phyloP scores from a whole-genome alignment of 2,113 vertebrate species.

The Chascanopsetta lugubris region DNA sequence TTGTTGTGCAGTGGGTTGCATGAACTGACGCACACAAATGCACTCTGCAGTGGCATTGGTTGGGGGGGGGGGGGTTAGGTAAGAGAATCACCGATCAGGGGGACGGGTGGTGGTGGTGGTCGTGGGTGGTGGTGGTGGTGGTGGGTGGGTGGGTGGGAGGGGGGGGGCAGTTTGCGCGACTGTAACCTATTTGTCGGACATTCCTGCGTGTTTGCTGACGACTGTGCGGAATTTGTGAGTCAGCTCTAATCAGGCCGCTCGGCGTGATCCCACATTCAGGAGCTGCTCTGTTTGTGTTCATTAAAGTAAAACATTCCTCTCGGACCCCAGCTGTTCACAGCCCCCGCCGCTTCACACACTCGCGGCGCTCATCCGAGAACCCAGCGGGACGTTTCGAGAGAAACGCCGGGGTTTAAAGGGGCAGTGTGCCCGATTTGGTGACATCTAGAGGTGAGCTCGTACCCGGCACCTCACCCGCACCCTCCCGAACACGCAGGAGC shows the following conservation, averaged over 20 bases:
- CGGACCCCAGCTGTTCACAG: not conserved
- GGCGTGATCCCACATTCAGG: conserved; percentile 73
- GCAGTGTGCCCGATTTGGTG: too few relatives aligned
- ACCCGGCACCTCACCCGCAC: too few relatives aligned
- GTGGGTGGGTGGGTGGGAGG: conserved; percentile 26
- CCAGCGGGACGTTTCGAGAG: too few relatives aligned
- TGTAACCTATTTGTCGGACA: conserved; percentile 66
- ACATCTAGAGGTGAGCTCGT: too few relatives aligned
- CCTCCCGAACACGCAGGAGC: too few relatives aligned
- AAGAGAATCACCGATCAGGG: conserved; percentile 34
- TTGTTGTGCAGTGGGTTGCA: too few relatives aligned
- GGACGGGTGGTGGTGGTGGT: conserved; percentile 13
- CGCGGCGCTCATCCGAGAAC: too few relatives aligned
- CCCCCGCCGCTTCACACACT: not conserved
- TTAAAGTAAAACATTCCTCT: conserved; percentile 64
- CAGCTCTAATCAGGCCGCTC: conserved; percentile 73
- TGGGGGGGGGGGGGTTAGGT: conserved; percentile 24
- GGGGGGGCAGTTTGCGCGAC: conserved; percentile 26
- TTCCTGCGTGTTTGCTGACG: conserved; percentile 71
- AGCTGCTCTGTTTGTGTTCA: conserved; percentile 68
- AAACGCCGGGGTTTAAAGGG: too few relatives aligned
- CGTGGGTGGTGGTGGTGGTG: too few relatives aligned
- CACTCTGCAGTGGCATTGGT: too few relatives aligned
- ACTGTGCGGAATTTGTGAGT: conserved; percentile 71
- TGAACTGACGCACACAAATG: conserved; percentile 19